Evolutionary conservation across 1,140 invertebrate genomes (phyloP).

Genomic region (Octopus bimaculoides): DNA sequence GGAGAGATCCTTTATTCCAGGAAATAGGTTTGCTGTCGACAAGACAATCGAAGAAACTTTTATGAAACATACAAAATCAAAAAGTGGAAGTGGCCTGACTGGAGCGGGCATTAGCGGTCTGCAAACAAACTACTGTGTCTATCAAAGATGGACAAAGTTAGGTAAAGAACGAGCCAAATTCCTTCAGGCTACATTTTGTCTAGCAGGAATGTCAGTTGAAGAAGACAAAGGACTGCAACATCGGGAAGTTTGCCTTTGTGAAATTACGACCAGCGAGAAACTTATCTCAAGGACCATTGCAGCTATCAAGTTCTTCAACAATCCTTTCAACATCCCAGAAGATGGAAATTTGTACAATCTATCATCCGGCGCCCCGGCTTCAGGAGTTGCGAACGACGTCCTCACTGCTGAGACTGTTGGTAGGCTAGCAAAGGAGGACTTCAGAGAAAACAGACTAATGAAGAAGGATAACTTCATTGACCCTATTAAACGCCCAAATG

Average conservation of each 20-base stretch:
- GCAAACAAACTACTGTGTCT: too few relatives aligned
- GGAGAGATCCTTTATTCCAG: slow-evolving; percentile 29
- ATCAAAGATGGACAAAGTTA: not conserved
- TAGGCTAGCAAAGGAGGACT: too few relatives aligned
- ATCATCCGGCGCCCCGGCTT: too few relatives aligned
- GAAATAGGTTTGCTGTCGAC: slow-evolving; percentile 28
- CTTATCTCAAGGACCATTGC: slow-evolving; percentile 16
- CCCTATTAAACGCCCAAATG: too few relatives aligned
- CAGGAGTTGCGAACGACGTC: too few relatives aligned
- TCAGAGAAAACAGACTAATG: too few relatives aligned
- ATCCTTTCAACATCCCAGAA: slow-evolving; percentile 16
- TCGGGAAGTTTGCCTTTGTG: slow-evolving; percentile 21
- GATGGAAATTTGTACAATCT: not conserved
- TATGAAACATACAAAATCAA: slow-evolving; percentile 24
- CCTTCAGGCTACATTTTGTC: too few relatives aligned
- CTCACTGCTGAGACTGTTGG: too few relatives aligned
- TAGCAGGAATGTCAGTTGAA: not conserved
- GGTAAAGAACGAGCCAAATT: too few relatives aligned
- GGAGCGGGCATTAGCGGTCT: not conserved
- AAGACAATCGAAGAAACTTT: slow-evolving; percentile 35
- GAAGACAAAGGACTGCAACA: slow-evolving; percentile 9
- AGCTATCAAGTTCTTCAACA: slow-evolving; percentile 21
- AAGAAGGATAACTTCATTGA: too few relatives aligned
- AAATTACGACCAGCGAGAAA: slow-evolving; percentile 26
- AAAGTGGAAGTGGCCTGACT: not conserved